phyloP scores from a whole-genome alignment of 1,140 invertebrate species.

The Homarus americanus region DNA sequence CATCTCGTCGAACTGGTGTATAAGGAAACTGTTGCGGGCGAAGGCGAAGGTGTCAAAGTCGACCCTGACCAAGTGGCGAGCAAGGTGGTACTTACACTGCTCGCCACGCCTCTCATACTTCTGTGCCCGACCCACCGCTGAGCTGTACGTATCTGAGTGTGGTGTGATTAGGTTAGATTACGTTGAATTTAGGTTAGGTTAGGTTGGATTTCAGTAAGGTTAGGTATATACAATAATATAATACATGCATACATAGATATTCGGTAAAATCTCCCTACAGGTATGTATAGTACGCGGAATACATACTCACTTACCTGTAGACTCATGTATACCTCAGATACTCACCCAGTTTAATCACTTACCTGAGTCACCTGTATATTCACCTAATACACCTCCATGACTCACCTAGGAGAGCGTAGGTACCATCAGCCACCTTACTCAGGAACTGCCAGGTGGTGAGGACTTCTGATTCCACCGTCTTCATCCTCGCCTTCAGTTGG shows the following conservation, averaged over 20 bases:
- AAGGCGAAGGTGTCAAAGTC: constrained; percentile 57
- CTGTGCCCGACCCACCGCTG: constrained; percentile 48
- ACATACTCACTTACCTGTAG: too few relatives aligned
- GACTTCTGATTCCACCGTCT: background rate
- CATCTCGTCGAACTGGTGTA: constrained; percentile 51
- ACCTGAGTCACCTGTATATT: too few relatives aligned
- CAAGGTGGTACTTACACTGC: constrained; percentile 58
- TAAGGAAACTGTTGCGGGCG: constrained; percentile 46
- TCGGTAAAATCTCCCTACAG: too few relatives aligned
- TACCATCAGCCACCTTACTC: constrained; percentile 14
- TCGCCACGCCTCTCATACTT: constrained; percentile 27
- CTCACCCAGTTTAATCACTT: too few relatives aligned
- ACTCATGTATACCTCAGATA: too few relatives aligned
- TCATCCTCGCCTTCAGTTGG: background rate
- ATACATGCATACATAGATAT: too few relatives aligned
- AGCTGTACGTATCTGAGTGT: constrained; percentile 59
- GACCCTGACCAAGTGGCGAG: constrained; percentile 8
- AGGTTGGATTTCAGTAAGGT: too few relatives aligned
- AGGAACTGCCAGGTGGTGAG: constrained; percentile 24
- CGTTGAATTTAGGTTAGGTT: too few relatives aligned
- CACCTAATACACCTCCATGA: too few relatives aligned
- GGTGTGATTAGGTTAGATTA: too few relatives aligned
- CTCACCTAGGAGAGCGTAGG: constrained; percentile 20
- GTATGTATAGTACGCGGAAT: too few relatives aligned
- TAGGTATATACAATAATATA: too few relatives aligned